Conservation (phyloP, 2,888 invertebrate genomes). For the Hypsopygia costalis region DNA sequence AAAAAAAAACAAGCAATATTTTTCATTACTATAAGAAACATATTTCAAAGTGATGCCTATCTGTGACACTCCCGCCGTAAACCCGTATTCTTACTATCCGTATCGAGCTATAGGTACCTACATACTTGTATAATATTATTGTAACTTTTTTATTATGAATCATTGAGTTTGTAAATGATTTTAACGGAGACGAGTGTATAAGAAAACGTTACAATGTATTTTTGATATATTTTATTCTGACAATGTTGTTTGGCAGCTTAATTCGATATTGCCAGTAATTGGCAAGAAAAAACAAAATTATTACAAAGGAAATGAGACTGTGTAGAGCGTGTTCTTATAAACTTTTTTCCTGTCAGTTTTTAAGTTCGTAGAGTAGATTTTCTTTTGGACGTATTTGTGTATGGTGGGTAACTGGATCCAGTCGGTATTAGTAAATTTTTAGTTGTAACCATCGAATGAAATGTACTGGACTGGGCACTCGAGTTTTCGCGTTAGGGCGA, state of each 20-base stretch:
- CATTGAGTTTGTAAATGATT: slow-evolving; percentile 71
- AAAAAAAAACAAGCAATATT: not conserved
- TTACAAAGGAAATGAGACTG: slow-evolving; percentile 16
- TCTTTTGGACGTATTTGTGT: slow-evolving; percentile 60
- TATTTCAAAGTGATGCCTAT: no score
- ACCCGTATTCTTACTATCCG: not conserved
- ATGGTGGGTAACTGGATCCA: slow-evolving; percentile 41
- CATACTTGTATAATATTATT: slow-evolving; percentile 62
- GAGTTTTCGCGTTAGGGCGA: no score
- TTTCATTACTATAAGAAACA: no score
- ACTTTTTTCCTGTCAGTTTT: slow-evolving; percentile 39
- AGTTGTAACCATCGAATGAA: slow-evolving; percentile 32
- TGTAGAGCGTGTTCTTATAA: slow-evolving; percentile 37
- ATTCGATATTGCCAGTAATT: not conserved
- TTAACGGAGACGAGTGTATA: slow-evolving; percentile 48
- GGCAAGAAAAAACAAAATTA: not conserved
- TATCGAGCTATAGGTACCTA: slow-evolving; percentile 39
- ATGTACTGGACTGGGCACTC: not conserved
- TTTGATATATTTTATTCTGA: slow-evolving; percentile 14
- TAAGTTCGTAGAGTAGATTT: slow-evolving; percentile 52
- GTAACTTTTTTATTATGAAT: slow-evolving; percentile 61
- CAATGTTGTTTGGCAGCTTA: slow-evolving; percentile 7
- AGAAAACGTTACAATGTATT: slow-evolving; percentile 30
- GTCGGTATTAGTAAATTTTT: slow-evolving; percentile 36
- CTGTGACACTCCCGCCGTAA: slow-evolving; percentile 2